Conservation (phyloP, 1,140 invertebrate genomes). For the Lethocerus indicus region DNA sequence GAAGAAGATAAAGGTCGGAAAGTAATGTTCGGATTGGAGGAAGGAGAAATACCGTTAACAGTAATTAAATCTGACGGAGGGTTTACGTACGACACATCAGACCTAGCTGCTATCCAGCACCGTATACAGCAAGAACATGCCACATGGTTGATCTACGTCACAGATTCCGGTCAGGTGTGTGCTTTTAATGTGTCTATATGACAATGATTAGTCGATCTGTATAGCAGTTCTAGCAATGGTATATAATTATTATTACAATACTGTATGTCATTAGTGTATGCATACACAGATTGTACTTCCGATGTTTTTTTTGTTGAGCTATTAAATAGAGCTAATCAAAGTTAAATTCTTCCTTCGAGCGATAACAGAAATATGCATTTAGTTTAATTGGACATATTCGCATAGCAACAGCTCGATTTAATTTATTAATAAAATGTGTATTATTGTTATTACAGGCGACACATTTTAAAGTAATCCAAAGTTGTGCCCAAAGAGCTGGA, state of each 20-base stretch:
- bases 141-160: slow-evolving; percentile 89
- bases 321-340: too few relatives aligned
- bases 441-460: slow-evolving; percentile 32
- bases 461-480: slow-evolving; percentile 66
- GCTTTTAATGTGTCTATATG: slow-evolving; percentile 22
- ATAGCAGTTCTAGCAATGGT: too few relatives aligned
- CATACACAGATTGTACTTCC: too few relatives aligned
- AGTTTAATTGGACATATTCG: too few relatives aligned
- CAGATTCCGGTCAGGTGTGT: slow-evolving; percentile 75
- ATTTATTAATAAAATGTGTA: not conserved
- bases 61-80: slow-evolving; percentile 97
- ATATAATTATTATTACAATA: too few relatives aligned
- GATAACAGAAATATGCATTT: too few relatives aligned
- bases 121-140: slow-evolving; percentile 75
- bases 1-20: slow-evolving; percentile 85
- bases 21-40: slow-evolving; percentile 65
- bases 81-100: slow-evolving; percentile 98
- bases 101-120: slow-evolving; percentile 83
- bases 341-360: too few relatives aligned
- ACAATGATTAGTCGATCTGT: too few relatives aligned
- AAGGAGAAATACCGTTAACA: slow-evolving; percentile 66
- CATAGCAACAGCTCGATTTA: too few relatives aligned
- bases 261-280: too few relatives aligned
- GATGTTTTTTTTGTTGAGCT: too few relatives aligned
- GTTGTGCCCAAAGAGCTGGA: slow-evolving; percentile 50